Base-by-base conservation (phyloP, 2,113 vertebrate genomes). In the Ovis canadensis region DNA sequence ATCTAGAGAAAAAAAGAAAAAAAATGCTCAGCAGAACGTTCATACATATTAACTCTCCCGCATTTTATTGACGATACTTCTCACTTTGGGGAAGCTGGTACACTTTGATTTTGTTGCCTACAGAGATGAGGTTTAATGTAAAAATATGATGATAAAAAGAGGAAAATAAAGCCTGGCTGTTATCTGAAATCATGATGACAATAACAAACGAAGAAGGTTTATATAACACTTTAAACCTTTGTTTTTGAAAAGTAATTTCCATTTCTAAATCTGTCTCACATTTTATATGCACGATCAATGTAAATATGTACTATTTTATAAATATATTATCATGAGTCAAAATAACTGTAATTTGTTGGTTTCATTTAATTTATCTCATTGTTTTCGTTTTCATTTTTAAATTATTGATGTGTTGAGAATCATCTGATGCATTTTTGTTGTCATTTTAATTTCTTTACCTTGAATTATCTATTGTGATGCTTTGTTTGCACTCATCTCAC, bases 101-200 rank as follows among this genome's bases (percentile, higher is more conserved):
- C 88, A 77, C 85, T 95, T 98, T 97, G 94, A 95, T 98, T 97
- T 98, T 90, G n/a, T 95, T 95, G 94, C 11, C 27, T 98, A 71
- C 27, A 94, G 86, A 95, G 40, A 94, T 96, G 60, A 98, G 77
- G 77, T 97, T 98, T 95, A 96, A 97, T 96, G 81, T 86, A 92
- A 80, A 94, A 57, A 84, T 97, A 94, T 82, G 91, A 97, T 91
- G 93, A 97, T 95, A 95, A 81, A 64, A 89, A 97, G 96, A 97
- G 27, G 23, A 97, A 97, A 57, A 94, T 88, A 91, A 84, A 89
- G 3, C 25, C 52, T 57, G 43, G 15, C 3, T 5, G 21, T 15
- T 7, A 45, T 71, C 91, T 97, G 93, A 89, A 98, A 97, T 62
- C 78, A 74, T 50, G 94, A 84, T 87, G 62, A 60, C 40, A 57